Conservation (phyloP, 2,113 vertebrate genomes). For the Strix aluco region DNA sequence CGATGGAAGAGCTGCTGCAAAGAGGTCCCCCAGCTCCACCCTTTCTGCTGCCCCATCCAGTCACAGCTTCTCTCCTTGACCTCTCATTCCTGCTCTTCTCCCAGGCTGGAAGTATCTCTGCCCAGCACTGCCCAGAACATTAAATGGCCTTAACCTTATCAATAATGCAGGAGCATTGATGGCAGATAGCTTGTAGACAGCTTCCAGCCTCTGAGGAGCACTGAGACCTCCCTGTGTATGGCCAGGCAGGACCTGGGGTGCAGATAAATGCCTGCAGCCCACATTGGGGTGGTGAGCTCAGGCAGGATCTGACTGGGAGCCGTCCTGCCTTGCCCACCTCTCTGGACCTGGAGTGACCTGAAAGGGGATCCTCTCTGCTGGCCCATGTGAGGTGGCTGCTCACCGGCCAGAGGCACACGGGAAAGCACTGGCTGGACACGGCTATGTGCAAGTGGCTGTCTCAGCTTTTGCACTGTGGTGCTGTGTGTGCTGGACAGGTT, state of each 20-base stretch:
- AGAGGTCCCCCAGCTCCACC: not conserved
- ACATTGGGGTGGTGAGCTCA: not conserved
- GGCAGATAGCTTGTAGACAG: not conserved
- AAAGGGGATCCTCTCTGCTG: not conserved
- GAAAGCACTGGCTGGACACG: not conserved
- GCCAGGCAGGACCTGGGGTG: not conserved
- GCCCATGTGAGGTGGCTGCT: not conserved
- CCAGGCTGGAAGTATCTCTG: not conserved
- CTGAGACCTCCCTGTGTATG: not conserved
- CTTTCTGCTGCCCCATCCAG: not conserved
- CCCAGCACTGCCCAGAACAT: not conserved
- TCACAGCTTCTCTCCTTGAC: not conserved
- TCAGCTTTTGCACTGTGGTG: not conserved
- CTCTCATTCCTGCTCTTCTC: not conserved
- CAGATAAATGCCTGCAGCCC: not conserved
- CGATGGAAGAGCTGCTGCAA: not conserved
- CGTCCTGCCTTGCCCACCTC: not conserved
- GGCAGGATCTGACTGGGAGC: not conserved
- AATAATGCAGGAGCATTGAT: slow-evolving; percentile 36
- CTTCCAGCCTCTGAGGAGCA: not conserved
- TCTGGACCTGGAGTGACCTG: not conserved
- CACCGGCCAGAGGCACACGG: rapidly evolving
- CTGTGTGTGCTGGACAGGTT: not conserved
- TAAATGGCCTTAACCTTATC: not conserved
- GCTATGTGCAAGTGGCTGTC: not conserved